Evolutionary conservation across 2,797 vertebrate species (phyloP).

Genomic region (Rhinella marina): DNA sequence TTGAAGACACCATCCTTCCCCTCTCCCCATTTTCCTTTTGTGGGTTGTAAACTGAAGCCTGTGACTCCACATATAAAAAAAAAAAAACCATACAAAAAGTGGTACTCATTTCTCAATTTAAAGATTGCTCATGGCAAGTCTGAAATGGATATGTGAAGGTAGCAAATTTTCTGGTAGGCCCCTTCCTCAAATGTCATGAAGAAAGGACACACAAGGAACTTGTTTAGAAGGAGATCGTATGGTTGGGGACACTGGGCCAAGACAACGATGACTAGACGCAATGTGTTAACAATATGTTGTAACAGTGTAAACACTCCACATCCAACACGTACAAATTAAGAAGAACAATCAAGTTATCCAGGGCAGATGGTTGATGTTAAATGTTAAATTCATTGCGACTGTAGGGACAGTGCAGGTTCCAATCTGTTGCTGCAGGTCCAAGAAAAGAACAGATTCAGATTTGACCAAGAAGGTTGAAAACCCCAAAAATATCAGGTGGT

Average conservation of each 20-base stretch:
- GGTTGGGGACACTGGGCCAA: neutral
- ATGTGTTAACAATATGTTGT: slow-evolving; percentile 45
- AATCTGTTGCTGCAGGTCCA: neutral
- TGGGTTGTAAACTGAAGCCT: slow-evolving; percentile 11
- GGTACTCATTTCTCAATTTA: neutral
- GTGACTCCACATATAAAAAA: slow-evolving; percentile 9
- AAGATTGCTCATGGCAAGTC: neutral
- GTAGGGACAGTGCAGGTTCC: too few species aligned
- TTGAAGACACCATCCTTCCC: neutral
- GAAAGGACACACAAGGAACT: neutral
- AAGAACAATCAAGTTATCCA: neutral
- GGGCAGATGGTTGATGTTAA: neutral
- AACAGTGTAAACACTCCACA: slow-evolving; percentile 22
- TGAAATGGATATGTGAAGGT: neutral
- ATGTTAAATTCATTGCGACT: too few species aligned
- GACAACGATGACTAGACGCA: neutral
- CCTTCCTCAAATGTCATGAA: neutral
- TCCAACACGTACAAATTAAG: neutral
- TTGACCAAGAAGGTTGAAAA: neutral
- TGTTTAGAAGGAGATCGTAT: neutral
- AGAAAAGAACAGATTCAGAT: neutral
- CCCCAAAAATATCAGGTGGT: neutral
- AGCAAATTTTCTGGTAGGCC: neutral
- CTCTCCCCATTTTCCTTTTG: neutral
- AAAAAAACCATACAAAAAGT: slow-evolving; percentile 10